These are phyloP conservation scores for Brachionus paranguensis DNA, from an alignment of 1,140 invertebrate species.

Conservation along the genomic window DNA sequence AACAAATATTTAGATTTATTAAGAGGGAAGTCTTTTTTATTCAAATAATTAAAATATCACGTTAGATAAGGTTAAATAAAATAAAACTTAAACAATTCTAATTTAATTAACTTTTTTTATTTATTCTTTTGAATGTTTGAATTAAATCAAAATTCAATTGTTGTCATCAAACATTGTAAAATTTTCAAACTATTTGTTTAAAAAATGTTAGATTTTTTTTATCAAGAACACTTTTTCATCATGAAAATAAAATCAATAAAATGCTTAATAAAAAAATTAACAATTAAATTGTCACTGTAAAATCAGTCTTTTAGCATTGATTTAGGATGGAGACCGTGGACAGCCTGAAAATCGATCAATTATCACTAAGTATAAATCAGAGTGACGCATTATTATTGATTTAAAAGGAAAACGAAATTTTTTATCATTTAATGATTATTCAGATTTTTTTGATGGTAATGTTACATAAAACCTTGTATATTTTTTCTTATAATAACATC, in stretches of 20 bases:
- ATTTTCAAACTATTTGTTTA: background rate
- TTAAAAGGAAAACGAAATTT: background rate
- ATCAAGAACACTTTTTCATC: background rate
- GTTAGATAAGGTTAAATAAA: background rate
- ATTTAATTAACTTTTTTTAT: background rate
- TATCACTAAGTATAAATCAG: background rate
- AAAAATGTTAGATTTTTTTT: background rate
- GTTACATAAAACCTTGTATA: background rate
- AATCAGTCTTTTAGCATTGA: background rate
- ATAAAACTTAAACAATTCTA: background rate
- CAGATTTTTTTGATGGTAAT: background rate
- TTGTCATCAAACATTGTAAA: background rate
- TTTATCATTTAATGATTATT: background rate
- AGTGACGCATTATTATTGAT: background rate
- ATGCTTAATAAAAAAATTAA: background rate
- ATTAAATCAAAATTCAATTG: background rate
- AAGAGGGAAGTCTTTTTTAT: background rate
- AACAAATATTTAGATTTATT: background rate
- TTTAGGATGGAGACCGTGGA: background rate
- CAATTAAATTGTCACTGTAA: background rate
- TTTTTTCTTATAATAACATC: background rate
- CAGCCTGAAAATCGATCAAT: background rate
- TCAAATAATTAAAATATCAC: background rate
- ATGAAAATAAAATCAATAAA: background rate
- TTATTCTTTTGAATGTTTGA: background rate